Evolutionary conservation across 1,140 invertebrate genomes (phyloP).

Genomic region (Drosophila pectinifera): DNA sequence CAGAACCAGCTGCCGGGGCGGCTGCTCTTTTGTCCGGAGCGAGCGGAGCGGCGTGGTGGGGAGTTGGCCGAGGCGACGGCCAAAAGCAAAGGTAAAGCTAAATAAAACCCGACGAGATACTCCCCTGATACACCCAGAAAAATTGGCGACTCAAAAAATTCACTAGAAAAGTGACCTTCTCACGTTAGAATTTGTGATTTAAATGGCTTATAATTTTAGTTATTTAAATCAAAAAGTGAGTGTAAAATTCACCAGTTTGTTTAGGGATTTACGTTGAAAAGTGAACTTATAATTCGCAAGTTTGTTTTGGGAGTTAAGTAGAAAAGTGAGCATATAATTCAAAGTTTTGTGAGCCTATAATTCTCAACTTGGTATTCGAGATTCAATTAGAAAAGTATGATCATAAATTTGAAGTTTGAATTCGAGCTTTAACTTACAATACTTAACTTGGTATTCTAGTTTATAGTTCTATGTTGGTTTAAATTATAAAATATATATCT

Average conservation of each 20-base stretch:
- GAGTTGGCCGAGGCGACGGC: slow-evolving; percentile 19
- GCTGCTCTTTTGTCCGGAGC: slow-evolving; percentile 68
- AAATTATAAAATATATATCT: not conserved
- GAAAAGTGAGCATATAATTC: too few relatives aligned
- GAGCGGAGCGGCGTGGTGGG: slow-evolving; percentile 4
- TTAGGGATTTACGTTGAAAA: not conserved
- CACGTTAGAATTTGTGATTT: not conserved
- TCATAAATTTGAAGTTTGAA: too few relatives aligned
- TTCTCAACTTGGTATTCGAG: not conserved
- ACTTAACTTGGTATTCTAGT: not conserved
- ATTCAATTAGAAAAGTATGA: not conserved
- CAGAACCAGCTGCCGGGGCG: slow-evolving; percentile 61
- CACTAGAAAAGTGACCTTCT: not conserved
- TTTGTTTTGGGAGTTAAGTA: not conserved
- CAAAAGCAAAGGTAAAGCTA: slow-evolving; percentile 50
- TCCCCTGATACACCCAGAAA: slow-evolving; percentile 29
- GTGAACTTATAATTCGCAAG: not conserved
- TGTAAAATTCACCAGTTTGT: not conserved
- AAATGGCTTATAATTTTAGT: too few relatives aligned
- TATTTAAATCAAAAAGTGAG: not conserved
- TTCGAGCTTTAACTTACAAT: too few relatives aligned
- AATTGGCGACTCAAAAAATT: not conserved
- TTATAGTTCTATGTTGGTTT: not conserved
- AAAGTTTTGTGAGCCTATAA: too few relatives aligned
- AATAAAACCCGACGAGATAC: slow-evolving; percentile 54